These are phyloP conservation scores for Neoniphon sammara DNA, from an alignment of 2,797 vertebrate species.

Conservation along the genomic window DNA sequence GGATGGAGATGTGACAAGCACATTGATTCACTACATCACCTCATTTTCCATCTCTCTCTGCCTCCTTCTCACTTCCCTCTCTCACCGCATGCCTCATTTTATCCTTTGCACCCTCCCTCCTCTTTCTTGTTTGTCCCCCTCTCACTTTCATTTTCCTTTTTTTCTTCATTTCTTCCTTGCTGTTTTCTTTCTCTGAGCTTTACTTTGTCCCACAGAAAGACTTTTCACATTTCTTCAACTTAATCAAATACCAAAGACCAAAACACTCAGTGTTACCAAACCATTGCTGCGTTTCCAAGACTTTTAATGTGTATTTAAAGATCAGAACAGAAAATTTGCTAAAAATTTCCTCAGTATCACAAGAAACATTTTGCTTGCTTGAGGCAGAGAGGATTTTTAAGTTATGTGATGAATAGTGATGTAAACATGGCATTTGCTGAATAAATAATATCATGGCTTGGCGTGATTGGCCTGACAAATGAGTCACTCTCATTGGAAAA, in stretches of 20 bases:
- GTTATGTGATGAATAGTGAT: background rate
- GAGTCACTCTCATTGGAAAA: slow-evolving; percentile 37
- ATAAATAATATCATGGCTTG: background rate
- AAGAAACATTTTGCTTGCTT: no score
- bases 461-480: slow-evolving; percentile 28
- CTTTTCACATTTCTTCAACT: background rate
- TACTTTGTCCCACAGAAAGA: no score
- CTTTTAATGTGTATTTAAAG: background rate
- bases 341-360: no score
- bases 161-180: background rate
- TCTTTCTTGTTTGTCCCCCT: background rate
- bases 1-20: slow-evolving; percentile 83
- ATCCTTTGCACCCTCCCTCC: slow-evolving; percentile 34
- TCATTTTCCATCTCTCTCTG: slow-evolving; percentile 63
- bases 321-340: no score
- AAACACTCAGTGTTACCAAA: background rate
- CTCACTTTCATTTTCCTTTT: background rate
- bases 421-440: background rate
- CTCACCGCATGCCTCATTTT: slow-evolving; percentile 47
- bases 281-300: no score
- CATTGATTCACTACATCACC: slow-evolving; percentile 80
- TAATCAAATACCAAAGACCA: background rate
- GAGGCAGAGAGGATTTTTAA: no score
- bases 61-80: slow-evolving; percentile 44
- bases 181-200: no score